Evolutionary conservation across 1,140 invertebrate species (phyloP), one percentile per base, ranked within the genome.

Genomic region (Manduca sexta): DNA sequence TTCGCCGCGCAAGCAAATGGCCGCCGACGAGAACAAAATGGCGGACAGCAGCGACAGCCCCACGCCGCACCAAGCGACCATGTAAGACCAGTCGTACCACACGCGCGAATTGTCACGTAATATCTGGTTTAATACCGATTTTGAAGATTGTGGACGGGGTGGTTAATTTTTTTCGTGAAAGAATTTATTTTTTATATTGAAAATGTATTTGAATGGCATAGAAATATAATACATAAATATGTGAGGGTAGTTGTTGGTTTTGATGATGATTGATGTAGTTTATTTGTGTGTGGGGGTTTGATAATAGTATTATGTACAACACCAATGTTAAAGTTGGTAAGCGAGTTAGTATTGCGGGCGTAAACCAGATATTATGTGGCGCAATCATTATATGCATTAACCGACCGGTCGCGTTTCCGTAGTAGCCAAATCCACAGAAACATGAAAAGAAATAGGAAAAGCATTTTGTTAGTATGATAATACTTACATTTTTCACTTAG

Each of bases 41-140:
- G 95, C 94, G 62, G 95, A 93, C 69, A 96, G 86, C 63, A 97
- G 89, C 69, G 93, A 92, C 87, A 95, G 93, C 67, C 92, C 94
- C 69, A 97, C 94, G 81, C 95, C 95, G 86, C 95, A 94, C 96
- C 95, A 97, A 86, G 95, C 95, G 64, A 97, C 90, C 88, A 96
- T 94, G 89, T 97, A 97, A 61, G 95, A 97, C 95, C 95, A 97
- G 86, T 97, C 95, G 88, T 97, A 97, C 87, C 92, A 92, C 75
- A 94, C 90, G 87, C 93, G 90, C 56, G 93, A 92, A 83, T 94
- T 93, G 77, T 95, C 92, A 84, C 92, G 93, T 71, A 97, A 91
- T 72, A 95, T 92, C 95, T 97, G 88, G 82, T 87, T 83, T 86
- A n/a, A 75, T 75, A 71, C 69, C 77, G 45, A 44, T 45, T 21